Conservation (phyloP, 2,797 vertebrate species). For the Myioborus miniatus region DNA sequence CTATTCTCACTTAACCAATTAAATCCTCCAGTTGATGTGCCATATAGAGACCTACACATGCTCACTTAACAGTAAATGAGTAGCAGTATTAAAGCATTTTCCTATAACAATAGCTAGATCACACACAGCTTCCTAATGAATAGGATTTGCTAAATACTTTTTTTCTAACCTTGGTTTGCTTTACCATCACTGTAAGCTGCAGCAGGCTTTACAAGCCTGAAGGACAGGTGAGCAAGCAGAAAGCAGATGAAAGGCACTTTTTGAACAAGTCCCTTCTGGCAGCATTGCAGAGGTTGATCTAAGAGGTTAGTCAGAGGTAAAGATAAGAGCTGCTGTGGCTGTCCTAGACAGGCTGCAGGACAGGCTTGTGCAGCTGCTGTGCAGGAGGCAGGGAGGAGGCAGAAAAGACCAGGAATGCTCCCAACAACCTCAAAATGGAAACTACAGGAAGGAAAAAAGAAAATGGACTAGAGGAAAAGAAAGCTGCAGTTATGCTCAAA, state of each 20-base stretch:
- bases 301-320: not conserved
- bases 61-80: not conserved
- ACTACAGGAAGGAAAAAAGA: not conserved
- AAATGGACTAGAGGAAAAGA: not conserved
- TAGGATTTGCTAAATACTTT: not conserved
- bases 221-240: conserved; percentile 31
- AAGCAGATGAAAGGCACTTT: conserved; percentile 19
- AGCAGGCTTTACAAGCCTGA: not conserved
- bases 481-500: not conserved
- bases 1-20: conserved; percentile 20
- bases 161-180: not conserved
- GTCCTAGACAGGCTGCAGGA: not conserved
- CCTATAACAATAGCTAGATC: not conserved
- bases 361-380: not conserved
- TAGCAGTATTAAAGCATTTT: not conserved
- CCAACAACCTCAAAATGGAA: not conserved
- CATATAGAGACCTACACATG: not conserved
- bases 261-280: not conserved
- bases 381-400: not conserved
- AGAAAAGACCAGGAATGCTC: not conserved
- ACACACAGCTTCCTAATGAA: conserved; percentile 1
- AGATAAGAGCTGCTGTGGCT: not conserved
- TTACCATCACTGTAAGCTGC: not conserved
- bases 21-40: not conserved
- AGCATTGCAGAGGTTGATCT: conserved; percentile 13